phyloP scores from a whole-genome alignment of 1,140 invertebrate species.

The Sycophila sp. region DNA sequence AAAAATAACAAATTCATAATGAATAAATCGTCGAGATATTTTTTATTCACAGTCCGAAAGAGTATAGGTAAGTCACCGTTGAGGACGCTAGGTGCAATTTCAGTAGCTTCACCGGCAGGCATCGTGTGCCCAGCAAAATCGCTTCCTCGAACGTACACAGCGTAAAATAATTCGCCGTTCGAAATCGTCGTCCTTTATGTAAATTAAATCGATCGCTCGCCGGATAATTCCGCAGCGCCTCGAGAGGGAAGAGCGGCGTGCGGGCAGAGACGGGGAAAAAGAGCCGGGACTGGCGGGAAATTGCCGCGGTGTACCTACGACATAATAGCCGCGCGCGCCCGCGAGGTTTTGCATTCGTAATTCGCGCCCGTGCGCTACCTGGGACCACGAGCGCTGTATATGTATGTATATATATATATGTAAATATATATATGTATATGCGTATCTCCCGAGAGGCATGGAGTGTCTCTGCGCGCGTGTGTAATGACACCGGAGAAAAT shows the following conservation, averaged over 20 bases:
- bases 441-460: too few species aligned
- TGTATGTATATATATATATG: too few species aligned
- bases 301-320: conserved; percentile 20
- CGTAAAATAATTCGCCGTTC: conserved; percentile 16
- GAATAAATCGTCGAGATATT: too few species aligned
- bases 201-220: conserved; percentile 36
- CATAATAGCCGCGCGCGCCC: neutral
- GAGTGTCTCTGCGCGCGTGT: neutral
- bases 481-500: conserved; percentile 32
- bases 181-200: conserved; percentile 38
- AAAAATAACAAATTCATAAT: too few species aligned
- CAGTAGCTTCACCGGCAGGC: conserved; percentile 1
- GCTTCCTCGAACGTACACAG: conserved; percentile 35
- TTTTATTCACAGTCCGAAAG: neutral
- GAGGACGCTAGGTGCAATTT: conserved; percentile 1
- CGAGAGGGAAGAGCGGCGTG: neutral
- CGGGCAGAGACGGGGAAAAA: conserved; percentile 3
- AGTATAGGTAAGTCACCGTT: too few species aligned
- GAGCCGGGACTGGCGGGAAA: conserved; percentile 8
- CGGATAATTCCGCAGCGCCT: too few species aligned
- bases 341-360: conserved; percentile 35
- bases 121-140: conserved; percentile 12
- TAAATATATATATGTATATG: too few species aligned
- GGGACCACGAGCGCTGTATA: neutral
- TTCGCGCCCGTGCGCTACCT: conserved; percentile 1